Base-by-base conservation (phyloP, 2,797 vertebrate genomes). In the Arnoldichthys spilopterus region DNA sequence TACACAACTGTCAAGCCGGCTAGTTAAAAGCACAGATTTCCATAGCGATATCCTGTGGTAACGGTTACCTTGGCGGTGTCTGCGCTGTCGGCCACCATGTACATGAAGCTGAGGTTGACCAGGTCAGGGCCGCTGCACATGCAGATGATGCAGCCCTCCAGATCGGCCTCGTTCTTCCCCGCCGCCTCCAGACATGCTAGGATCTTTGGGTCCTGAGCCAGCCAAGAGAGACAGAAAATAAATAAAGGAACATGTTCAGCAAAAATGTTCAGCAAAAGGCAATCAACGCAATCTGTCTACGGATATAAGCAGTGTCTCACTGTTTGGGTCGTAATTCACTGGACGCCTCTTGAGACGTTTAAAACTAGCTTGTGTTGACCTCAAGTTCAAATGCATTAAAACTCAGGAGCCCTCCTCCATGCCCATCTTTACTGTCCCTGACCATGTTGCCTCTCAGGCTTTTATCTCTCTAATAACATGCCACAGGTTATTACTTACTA, bases 51-150 rank as follows among this genome's bases (percentile, higher is more conserved):
- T 47, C n/a, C 51, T 43, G 53, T 51, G 53, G 56, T 58, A 68
- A 74, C 18, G 7, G 53, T 89, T 95, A 99, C 98, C 97, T 98
- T 95, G 79, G 97, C 96, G 49, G 93, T 87, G 85, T 99, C 98
- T 1, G 94, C 88, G 80, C 80, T 97, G 91, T 99, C 98, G 0
- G 97, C 95, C 85, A 99, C 96, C 95, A 99, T 93, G 92, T 96
- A 98, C 78, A 96, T 97, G 89, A 97, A 99, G 91, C 93, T 97
- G 90, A 99, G 96, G 94, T 99, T 99, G 89, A 99, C 97, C 88
- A 99, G 94, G 88, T 99, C 98, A 0, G 94, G 95, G 30, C 96
- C 97, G 20, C 96, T 98, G 93, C 98, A 99, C 86, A 99, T 94
- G 77, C 97, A 98, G 78, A 99, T 95, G 85, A 97, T 95, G 76